phyloP scores from a whole-genome alignment of 2,797 vertebrate species.

The Meriones psammophilus region DNA sequence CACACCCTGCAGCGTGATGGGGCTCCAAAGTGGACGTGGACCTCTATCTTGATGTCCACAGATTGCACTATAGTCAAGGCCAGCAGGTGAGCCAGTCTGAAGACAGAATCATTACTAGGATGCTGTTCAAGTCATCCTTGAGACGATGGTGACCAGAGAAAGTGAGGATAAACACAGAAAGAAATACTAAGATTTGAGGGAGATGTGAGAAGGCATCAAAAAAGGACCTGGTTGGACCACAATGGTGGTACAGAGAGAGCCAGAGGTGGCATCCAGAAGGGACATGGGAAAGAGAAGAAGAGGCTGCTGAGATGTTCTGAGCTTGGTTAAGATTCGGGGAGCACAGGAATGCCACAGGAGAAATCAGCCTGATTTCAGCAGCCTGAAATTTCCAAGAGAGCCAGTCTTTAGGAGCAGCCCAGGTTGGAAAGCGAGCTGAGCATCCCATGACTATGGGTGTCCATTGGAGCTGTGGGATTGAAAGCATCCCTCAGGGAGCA shows the following conservation, averaged over 20 bases:
- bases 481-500: accelerated
- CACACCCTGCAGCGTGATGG: accelerated
- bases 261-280: not conserved
- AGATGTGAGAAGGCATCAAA: accelerated
- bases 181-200: too few relatives aligned
- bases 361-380: too few relatives aligned
- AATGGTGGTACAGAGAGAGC: too few relatives aligned
- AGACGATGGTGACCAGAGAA: not conserved
- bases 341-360: not conserved
- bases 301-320: not conserved
- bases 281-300: accelerated
- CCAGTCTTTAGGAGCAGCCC: not conserved
- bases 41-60: not conserved
- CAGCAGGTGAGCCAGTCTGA: not conserved
- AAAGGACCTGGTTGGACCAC: not conserved
- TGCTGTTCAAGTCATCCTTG: not conserved
- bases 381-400: not conserved
- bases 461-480: not conserved
- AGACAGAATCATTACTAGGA: not conserved
- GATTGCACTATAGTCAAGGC: not conserved
- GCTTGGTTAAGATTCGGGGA: not conserved
- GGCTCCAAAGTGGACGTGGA: not conserved
- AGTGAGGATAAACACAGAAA: not conserved
- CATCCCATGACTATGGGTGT: too few relatives aligned
- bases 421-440: not conserved